phyloP scores from a whole-genome alignment of 2,797 vertebrate species.

The Acrossocheilus fasciatus region DNA sequence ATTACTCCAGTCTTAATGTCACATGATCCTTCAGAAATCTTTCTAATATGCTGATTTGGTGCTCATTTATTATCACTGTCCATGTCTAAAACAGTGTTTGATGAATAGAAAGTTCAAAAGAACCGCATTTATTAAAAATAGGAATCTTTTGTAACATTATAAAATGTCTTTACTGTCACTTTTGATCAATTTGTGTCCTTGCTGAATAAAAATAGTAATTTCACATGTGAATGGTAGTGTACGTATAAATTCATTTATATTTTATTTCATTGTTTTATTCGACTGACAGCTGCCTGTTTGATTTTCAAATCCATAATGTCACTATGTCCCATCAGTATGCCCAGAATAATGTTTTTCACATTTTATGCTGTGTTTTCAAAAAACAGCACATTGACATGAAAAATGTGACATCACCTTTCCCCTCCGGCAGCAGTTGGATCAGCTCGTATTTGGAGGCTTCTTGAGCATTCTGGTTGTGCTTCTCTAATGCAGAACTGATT shows the following conservation, averaged over 20 bases:
- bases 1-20: not conserved
- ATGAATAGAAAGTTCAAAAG: not conserved
- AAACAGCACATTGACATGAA: not conserved
- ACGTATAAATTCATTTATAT: not conserved
- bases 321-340: not conserved
- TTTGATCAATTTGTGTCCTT: not conserved
- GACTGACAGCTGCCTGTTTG: not conserved
- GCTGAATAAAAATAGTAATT: not conserved
- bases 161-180: not conserved
- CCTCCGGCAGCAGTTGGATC: constrained; percentile 87
- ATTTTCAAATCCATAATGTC: not conserved
- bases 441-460: constrained; percentile 84
- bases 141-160: not conserved
- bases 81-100: not conserved
- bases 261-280: not conserved
- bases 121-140: not conserved
- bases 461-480: constrained; percentile 85
- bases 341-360: not conserved
- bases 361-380: not conserved
- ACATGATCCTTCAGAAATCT: constrained; percentile 1
- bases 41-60: not conserved
- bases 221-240: not conserved
- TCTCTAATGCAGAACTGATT: constrained; percentile 88
- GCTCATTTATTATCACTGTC: not conserved
- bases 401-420: constrained; percentile 80